A percentile compares a stretch with the other conserved stretches of the same genome.
These are phyloP conservation scores for Paralichthys olivaceus DNA, from an alignment of 2,113 vertebrate genomes.

Conservation along the genomic window DNA sequence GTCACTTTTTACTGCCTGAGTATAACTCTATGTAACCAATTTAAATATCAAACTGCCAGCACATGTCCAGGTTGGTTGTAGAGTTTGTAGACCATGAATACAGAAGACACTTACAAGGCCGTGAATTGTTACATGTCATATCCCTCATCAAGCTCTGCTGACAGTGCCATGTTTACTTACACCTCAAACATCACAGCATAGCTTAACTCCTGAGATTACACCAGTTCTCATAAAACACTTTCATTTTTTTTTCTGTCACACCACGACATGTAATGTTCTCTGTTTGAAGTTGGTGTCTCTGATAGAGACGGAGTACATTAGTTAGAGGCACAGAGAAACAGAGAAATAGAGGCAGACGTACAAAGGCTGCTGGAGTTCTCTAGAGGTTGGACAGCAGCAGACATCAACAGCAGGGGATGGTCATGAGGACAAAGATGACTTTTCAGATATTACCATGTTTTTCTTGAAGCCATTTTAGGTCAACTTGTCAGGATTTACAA, in stretches of 20 bases:
- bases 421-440: conserved; percentile 8
- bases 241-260: conserved; percentile 29
- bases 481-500: not conserved
- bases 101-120: conserved; percentile 57
- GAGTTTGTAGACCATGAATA: conserved; percentile 58
- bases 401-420: conserved; percentile 11
- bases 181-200: conserved; percentile 45
- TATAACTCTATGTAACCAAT: conserved; percentile 42
- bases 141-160: conserved; percentile 42
- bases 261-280: conserved; percentile 30
- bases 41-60: conserved; percentile 64
- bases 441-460: conserved; percentile 10
- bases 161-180: conserved; percentile 60
- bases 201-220: conserved; percentile 44
- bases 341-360: not conserved
- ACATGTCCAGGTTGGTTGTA: conserved; percentile 51
- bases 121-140: conserved; percentile 50
- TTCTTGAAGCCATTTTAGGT: not conserved
- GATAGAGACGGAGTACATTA: conserved; percentile 37
- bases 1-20: conserved; percentile 4
- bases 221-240: conserved; percentile 29
- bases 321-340: conserved; percentile 19
- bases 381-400: conserved; percentile 1
- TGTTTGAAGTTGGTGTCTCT: conserved; percentile 38
- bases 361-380: conserved; percentile 36